Base-by-base conservation (phyloP, 2,888 invertebrate genomes). In the Plagiodera versicolora region DNA sequence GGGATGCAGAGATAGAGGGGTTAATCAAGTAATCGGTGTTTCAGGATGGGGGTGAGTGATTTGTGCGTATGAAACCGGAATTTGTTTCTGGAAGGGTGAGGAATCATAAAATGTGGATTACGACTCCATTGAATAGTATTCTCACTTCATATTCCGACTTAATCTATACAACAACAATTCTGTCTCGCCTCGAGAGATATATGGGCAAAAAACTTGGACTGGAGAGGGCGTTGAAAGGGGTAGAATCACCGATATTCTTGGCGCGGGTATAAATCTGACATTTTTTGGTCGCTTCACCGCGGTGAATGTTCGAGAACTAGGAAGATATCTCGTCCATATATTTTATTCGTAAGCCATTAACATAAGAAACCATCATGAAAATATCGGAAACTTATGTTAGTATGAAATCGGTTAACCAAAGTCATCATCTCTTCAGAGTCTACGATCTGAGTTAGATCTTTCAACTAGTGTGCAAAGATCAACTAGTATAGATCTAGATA, bases 1-100 rank as follows among this genome's bases (percentile, higher is more conserved):
- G 35, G 44, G 44, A 44, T 53, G 53, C 24, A 44, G 44, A 53
- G 44, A 53, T 35, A 53, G 28, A 53, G 44, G 53, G 53, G 53
- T 53, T 53, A 53, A 53, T 53, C 53, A 44, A 53, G 44, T 44
- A 44, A 53, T 53, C 24, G 24, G 24, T 28, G n/a, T 20, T 28
- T 44, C 28, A 9, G 35, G 53, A n/a, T 17, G 44, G 44, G 20
- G 53, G 28, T 28, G 24, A 24, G 44, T 53, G 45, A 53, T 53
- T 44, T 53, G 53, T 53, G 24, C 3, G 24, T 24, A 24, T 24
- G 24, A 24, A 24, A 24, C 24, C n/a, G n/a, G n/a, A n/a, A n/a
- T n/a, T n/a, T n/a, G n/a, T n/a, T n/a, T n/a, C n/a, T n/a, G 24
- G 24, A 6, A 6, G 24, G 24, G 24, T 51, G 35, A 51, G 18